These are phyloP conservation scores for Drosophila sucinea DNA, from an alignment of 1,140 invertebrate species.

Conservation along the genomic window DNA sequence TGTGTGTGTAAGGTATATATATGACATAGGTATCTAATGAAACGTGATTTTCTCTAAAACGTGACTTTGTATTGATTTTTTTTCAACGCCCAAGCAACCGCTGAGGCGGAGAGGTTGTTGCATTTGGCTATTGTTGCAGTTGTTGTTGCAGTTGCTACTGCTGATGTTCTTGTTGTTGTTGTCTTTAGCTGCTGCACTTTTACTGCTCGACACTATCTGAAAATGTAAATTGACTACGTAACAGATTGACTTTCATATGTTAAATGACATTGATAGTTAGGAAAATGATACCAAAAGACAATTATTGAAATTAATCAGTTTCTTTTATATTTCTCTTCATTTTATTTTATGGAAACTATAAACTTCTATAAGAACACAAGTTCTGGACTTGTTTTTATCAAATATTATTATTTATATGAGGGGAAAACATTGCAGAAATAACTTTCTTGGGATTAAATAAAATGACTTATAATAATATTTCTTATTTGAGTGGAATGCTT, in stretches of 20 bases:
- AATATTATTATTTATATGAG: too few species aligned
- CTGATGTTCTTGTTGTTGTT: conserved; percentile 24
- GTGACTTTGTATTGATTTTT: conserved; percentile 83
- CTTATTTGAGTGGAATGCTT: too few species aligned
- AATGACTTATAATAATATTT: too few species aligned
- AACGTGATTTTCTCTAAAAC: conserved; percentile 82
- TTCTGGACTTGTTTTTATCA: too few species aligned
- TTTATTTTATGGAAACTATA: not conserved
- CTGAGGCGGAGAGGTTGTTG: conserved; percentile 40
- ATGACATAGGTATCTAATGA: conserved; percentile 75
- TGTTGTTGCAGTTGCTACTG: conserved; percentile 26
- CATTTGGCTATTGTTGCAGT: conserved; percentile 47
- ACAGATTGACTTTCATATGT: conserved; percentile 44
- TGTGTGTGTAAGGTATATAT: conserved; percentile 27
- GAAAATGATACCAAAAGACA: not conserved
- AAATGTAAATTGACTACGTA: conserved; percentile 43
- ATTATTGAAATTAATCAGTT: not conserved
- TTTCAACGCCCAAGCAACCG: conserved; percentile 48
- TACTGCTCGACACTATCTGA: conserved; percentile 48
- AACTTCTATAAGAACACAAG: too few species aligned
- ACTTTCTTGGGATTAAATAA: too few species aligned
- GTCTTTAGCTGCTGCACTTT: conserved; percentile 29
- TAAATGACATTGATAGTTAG: conserved; percentile 10
- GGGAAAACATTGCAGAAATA: too few species aligned
- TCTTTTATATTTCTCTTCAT: not conserved